Base-by-base conservation (phyloP, 2,888 invertebrate genomes). In the Mesorhabditis spiculigera region DNA sequence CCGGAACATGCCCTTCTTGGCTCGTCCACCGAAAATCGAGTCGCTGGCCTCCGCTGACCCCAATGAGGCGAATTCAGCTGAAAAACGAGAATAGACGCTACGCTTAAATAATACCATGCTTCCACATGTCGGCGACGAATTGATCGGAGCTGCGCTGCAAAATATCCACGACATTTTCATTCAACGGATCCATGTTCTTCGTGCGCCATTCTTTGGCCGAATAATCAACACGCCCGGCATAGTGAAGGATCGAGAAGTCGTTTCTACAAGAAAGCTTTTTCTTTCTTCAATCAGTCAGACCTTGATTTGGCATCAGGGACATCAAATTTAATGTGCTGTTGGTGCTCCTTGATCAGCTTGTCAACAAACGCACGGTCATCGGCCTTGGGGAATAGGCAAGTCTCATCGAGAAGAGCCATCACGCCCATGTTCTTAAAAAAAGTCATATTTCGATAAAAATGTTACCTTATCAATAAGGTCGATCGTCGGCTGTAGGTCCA, bases 141-240 rank as follows among this genome's bases (percentile, higher is more conserved):
- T 93, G 92, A 89, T 96, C 95, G 86, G 93, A 92, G 0, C 96
- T 95, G 6, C 90, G 90, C 88, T 98, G 97, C 71, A 99, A 89
- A 42, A 97, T 89, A 4, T 93, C 93, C 0, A 99, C 97, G 41
- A 99, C 93, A 86, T 98, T 98, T 87, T 99, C 98, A 87, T 99
- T 99, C 77, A 99, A 90, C 0, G 98, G 98, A 86, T 99, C 98
- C 98, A 98, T 99, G 88, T 99, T 99, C 90, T 99, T 99, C 93
- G 96, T 95, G 75, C 99, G 88, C 98, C 98, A 99, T 86, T 95
- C 92, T 63, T 91, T 91, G 0, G 95, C 95, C n/a, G 93, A 93
- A 87, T 98, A 99, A 87, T 98, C 96, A 66, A 89, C 89, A 81
- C 88, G 80, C 13, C 75, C 75, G 28, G 80, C 80, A 63, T 80